phyloP scores from a whole-genome alignment of 2,113 vertebrate species.

The Emydocephalus ijimae region DNA sequence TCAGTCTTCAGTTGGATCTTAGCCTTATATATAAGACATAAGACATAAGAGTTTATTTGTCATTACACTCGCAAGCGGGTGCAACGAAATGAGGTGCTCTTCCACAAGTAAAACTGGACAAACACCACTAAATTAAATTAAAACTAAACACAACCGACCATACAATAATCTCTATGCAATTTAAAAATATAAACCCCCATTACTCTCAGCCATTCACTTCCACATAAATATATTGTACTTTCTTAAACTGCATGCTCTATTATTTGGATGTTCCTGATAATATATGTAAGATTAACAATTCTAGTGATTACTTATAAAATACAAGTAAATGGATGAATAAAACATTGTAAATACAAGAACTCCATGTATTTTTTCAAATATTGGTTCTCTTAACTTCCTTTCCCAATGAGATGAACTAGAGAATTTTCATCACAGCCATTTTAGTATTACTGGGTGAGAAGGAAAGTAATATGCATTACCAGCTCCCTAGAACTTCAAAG shows the following conservation, averaged over 20 bases:
- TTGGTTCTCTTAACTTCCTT: background rate
- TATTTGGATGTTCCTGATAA: background rate
- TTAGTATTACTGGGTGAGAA: background rate
- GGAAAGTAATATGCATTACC: background rate
- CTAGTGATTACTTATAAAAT: background rate
- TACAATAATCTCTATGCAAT: no score
- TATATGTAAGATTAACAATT: background rate
- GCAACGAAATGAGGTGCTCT: no score
- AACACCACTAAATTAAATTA: no score
- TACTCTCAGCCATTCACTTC: no score
- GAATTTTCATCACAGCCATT: background rate
- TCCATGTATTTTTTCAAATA: background rate
- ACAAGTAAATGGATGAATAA: background rate
- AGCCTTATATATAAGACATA: no score
- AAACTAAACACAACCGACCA: no score
- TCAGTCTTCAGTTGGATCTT: background rate
- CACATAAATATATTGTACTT: background rate
- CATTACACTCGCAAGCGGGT: no score
- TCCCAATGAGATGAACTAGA: background rate
- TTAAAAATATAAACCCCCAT: no score
- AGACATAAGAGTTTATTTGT: no score
- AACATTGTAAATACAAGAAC: background rate
- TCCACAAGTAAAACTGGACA: no score
- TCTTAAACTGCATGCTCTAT: background rate
- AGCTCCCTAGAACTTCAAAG: background rate